Evolutionary conservation across 2,888 invertebrate genomes (phyloP).

Genomic region (Meloe dianella): DNA sequence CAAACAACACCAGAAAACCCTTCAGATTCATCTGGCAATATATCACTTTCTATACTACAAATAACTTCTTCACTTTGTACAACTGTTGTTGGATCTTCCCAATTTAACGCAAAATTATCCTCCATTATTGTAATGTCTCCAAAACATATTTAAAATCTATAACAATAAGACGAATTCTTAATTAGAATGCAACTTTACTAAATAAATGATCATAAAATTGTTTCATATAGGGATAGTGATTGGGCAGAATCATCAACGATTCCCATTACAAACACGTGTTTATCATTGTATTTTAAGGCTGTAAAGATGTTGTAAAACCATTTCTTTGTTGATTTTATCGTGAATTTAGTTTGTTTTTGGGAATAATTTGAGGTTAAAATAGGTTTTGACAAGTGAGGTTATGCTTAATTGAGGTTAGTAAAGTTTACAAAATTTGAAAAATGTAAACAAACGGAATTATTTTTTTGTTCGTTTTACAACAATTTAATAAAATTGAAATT

Average conservation of each 20-base stretch:
- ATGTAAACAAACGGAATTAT: constrained; percentile 55
- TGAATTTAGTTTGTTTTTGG: neutral
- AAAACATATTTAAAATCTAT: constrained; percentile 21
- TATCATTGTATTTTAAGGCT: no score
- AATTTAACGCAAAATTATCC: constrained; percentile 54
- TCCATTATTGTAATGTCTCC: constrained; percentile 47
- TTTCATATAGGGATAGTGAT: neutral
- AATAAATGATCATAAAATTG: neutral
- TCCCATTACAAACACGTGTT: no score
- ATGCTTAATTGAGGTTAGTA: constrained; percentile 59
- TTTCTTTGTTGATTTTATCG: neutral
- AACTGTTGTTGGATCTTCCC: constrained; percentile 57
- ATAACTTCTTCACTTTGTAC: constrained; percentile 63
- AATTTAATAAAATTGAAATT: neutral
- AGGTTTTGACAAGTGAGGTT: constrained; percentile 59
- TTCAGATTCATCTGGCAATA: constrained; percentile 51
- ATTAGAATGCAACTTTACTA: neutral
- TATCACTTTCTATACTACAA: constrained; percentile 62
- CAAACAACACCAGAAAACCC: constrained; percentile 58
- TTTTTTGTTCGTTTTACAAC: neutral
- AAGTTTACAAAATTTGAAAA: constrained; percentile 55
- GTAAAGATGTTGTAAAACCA: no score
- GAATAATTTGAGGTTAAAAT: constrained; percentile 26
- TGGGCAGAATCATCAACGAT: neutral
- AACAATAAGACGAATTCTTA: neutral